Base-by-base conservation (phyloP, 1,140 invertebrate species). In the Hypothenemus hampei region DNA sequence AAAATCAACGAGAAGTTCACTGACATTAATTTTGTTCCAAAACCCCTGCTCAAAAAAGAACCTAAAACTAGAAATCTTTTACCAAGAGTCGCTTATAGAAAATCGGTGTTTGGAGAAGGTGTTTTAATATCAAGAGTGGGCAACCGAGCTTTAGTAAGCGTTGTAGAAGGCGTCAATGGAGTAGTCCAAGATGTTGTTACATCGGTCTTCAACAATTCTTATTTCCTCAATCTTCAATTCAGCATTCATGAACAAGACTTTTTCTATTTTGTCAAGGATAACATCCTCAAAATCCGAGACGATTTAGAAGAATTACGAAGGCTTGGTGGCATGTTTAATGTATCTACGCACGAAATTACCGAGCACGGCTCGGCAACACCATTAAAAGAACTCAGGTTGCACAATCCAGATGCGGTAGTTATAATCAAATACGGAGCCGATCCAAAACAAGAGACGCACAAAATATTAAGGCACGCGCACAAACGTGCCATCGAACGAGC, bases 201-300 rank as follows among this genome's bases (percentile, higher is more conserved):
- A 0, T 91, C 91, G 0, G 89, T 97, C 5, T 89, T 97, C 65
- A 97, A 97, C 69, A 90, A 90, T 64, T 94, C 93, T 0, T 86
- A 86, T 68, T 89, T 95, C 74, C 70, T 97, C n/a, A 89, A 94
- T 55, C 73, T 96, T 0, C 88, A 92, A 71, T 93, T 94, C 63
- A 92, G 86, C 59, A 91, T 93, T 29, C 89, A 93, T 64, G 90
- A 91, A 72, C 81, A 93, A 75, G 93, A 96, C 64, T 86, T 93
- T 0, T 94, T 96, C 74, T 96, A 96, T 67, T 95, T 97, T 72
- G 89, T 97, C 1, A 97, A 97, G 71, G 88, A 92, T 62, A 93
- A 91, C 65, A 82, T 85, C 0, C 69, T 91, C 21, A 92, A 92
- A 70, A 83, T 91, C 19, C 78, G 86, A 21, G 91, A 94, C 62